Evolutionary conservation across 2,797 vertebrate species (phyloP).

Genomic region (Sebastes diploproa): DNA sequence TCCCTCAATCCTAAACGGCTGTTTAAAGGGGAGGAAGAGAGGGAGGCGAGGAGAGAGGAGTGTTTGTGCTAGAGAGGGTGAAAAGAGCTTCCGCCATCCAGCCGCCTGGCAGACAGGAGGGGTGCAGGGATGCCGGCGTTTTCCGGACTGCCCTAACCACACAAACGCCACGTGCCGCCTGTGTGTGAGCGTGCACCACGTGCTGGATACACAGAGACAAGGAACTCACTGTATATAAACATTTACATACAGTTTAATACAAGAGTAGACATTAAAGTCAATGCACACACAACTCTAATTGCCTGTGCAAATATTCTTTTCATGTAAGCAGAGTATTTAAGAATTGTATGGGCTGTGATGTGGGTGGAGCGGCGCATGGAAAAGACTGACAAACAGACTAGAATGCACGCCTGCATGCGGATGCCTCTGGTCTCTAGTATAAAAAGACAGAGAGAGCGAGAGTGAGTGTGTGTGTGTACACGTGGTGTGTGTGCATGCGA

Average conservation of each 20-base stretch:
- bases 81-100: slow-evolving; percentile 73
- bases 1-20: slow-evolving; percentile 73
- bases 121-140: slow-evolving; percentile 56
- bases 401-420: slow-evolving; percentile 70
- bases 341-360: slow-evolving; percentile 53
- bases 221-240: slow-evolving; percentile 8
- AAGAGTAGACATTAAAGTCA: slow-evolving; percentile 26
- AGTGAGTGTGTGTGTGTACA: slow-evolving; percentile 20
- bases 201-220: slow-evolving; percentile 16
- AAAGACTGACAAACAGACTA: slow-evolving; percentile 65
- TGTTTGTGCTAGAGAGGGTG: slow-evolving; percentile 61
- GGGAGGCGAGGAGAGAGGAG: slow-evolving; percentile 48
- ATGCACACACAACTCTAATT: slow-evolving; percentile 44
- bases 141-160: slow-evolving; percentile 67
- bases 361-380: slow-evolving; percentile 66
- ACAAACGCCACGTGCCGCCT: slow-evolving; percentile 62
- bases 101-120: slow-evolving; percentile 76
- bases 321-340: slow-evolving; percentile 62
- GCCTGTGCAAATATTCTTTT: slow-evolving; percentile 59
- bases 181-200: slow-evolving; percentile 7
- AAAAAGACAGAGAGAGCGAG: slow-evolving; percentile 44
- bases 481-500: slow-evolving; percentile 14
- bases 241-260: slow-evolving; percentile 9
- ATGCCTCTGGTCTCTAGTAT: slow-evolving; percentile 69
- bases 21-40: slow-evolving; percentile 69